Percentiles rank a stretch among this genome's conserved stretches.
phyloP scores from a whole-genome alignment of 2,888 invertebrate species.

The Catocala sponsa region DNA sequence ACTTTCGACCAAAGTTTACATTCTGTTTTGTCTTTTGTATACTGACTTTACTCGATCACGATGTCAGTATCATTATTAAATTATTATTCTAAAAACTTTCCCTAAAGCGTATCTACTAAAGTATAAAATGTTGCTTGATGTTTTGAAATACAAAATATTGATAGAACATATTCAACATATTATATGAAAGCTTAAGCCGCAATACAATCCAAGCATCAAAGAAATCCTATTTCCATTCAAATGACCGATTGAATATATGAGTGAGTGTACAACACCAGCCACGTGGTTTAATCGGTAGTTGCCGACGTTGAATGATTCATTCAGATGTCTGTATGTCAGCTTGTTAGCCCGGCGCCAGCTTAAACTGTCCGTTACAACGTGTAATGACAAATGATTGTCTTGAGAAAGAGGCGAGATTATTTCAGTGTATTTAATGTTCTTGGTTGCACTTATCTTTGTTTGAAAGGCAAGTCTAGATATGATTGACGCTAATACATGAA shows the following conservation, averaged over 20 bases:
- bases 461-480: constrained; percentile 1
- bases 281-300: constrained; percentile 15
- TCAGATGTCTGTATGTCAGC: constrained; percentile 17
- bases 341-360: constrained; percentile 22
- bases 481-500: background rate
- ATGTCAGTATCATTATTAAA: too few relatives aligned
- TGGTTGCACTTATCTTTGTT: background rate
- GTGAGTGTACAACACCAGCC: background rate
- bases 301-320: constrained; percentile 33
- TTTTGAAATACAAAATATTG: background rate
- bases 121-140: too few relatives aligned
- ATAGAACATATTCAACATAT: too few relatives aligned
- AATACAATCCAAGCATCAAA: background rate
- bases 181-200: background rate
- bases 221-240: constrained; percentile 4
- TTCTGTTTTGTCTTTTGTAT: too few relatives aligned
- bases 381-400: constrained; percentile 34
- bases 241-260: constrained; percentile 11
- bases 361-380: constrained; percentile 17
- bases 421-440: constrained; percentile 8
- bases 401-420: constrained; percentile 4
- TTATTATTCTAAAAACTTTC: too few relatives aligned
- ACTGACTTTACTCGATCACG: too few relatives aligned
- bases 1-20: too few relatives aligned
- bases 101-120: too few relatives aligned